Evolutionary conservation across 1,140 invertebrate genomes (phyloP).

Genomic region (Atta texana): DNA sequence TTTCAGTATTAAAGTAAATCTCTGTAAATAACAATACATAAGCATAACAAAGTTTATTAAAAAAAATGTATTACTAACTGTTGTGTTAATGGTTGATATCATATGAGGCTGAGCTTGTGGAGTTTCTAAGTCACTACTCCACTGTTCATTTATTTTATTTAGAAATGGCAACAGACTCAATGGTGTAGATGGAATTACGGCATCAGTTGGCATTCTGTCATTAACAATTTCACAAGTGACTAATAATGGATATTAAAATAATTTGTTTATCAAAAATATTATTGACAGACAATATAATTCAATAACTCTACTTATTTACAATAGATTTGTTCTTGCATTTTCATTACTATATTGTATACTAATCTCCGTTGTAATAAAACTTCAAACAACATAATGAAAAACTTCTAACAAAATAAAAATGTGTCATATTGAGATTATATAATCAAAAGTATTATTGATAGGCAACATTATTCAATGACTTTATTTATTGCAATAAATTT

Average conservation of each 20-base stretch:
- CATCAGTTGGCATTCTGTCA: slow-evolving; percentile 71
- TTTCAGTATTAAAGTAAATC: no score
- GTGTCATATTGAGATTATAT: no score
- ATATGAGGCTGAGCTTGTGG: slow-evolving; percentile 65
- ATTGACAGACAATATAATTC: not conserved
- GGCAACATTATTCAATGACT: no score
- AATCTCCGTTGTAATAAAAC: not conserved
- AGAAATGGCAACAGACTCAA: slow-evolving; percentile 79
- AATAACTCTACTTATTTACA: not conserved
- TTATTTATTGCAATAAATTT: no score
- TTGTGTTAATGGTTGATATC: not conserved
- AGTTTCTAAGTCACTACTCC: slow-evolving; percentile 82
- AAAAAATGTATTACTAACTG: slow-evolving; percentile 30
- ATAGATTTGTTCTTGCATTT: not conserved
- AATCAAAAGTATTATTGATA: no score
- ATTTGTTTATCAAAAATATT: not conserved
- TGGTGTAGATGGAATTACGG: slow-evolving; percentile 78
- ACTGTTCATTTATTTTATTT: slow-evolving; percentile 76
- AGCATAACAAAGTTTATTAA: slow-evolving; percentile 9
- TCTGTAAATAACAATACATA: not conserved
- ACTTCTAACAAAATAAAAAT: slow-evolving; percentile 40
- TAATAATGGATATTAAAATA: not conserved
- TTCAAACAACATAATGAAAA: not conserved
- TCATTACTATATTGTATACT: not conserved
- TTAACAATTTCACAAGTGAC: slow-evolving; percentile 30